Base-by-base conservation (phyloP, 1,140 invertebrate species). In the Sarcophaga bullata region DNA sequence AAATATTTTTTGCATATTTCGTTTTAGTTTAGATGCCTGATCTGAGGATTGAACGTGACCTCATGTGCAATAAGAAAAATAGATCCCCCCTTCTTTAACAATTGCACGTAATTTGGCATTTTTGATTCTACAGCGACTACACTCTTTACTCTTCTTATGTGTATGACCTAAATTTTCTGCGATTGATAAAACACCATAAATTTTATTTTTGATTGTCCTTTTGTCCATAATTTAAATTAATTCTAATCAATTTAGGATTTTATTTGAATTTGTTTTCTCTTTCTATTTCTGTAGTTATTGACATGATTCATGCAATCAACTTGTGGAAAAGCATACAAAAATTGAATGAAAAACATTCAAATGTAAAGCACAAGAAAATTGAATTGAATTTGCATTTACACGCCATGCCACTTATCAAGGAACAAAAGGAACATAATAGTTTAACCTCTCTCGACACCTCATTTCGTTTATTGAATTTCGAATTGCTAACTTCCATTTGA, bases 341-440 rank as follows among this genome's bases (percentile, higher is more conserved):
- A 58, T 15, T 10, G n/a, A 58, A 58, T 58, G 11, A 58, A 58
- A 58, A n/a, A n/a, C n/a, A n/a, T n/a, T 58, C 52, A 58, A 58
- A 58, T 58, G n/a, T n/a, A 58, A 58, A 58, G n/a, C 13, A 58
- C 11, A 58, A 58, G 54, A 58, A 58, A 58, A 58, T 58, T 58
- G 54, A 58, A 58, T 58, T 58, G 25, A 37, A 58, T 58, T 58
- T 6, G 13, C 54, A 58, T 58, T 58, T 58, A 58, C 54, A 58
- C 54, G 54, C 54, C 54, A 58, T n/a, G 54, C 54, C 54, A 58
- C 54, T 58, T 58, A 58, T n/a, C 54, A n/a, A 7, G 13, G n/a
- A n/a, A n/a, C n/a, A n/a, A n/a, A n/a, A n/a, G 54, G n/a, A 58
- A 58, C 54, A 58, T 58, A n/a, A 58, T 58, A n/a, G 54, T 58